Evolutionary conservation across 1,140 invertebrate species (phyloP), one percentile per base, ranked within the genome.

Genomic region (Leptinotarsa lineolata): DNA sequence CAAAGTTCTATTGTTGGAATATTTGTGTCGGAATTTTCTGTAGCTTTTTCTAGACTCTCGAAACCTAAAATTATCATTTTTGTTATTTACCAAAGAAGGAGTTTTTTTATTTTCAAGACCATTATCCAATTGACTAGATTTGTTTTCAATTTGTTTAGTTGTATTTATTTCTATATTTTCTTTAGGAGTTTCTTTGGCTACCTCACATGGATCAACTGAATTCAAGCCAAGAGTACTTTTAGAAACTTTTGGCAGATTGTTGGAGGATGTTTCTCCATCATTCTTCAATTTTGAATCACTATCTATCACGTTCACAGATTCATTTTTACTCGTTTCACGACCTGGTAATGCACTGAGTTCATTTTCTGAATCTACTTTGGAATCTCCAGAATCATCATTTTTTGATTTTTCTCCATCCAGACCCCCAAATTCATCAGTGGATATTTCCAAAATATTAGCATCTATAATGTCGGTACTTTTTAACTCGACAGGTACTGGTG

Each of bases 1-100:
- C 46, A 80, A 75, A 30, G 79, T 80, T 30, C 58, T 73, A 76
- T 80, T 80, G 65, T 76, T 76, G 8, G 58, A 54, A 18, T 16
- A 46, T 45, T 30, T 70, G 39, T 44, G 67, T 39, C 30, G 30
- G 67, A 72, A 75, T 59, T 74, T 77, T 69, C 64, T 76, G 44
- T 69, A 76, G 45, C n/a, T 74, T 74, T 72, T 75, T 74, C 73
- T 74, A 18, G 68, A 16, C 59, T 78, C 75, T 15, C 64, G 72
- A 60, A 61, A 20, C 54, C 63, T 76, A 54, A 77, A 77, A 72
- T 48, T 71, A 21, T 13, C 20, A 66, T 60, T 72, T 70, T 54
- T 54, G 24, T 63, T 46, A 72, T 70, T 73, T 39, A 70, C 72
- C 59, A 30, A 30, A 16, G 60, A n/a, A 15, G 68, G 44, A 2